A percentile compares a stretch with the other conserved stretches of the same genome.
phyloP scores from a whole-genome alignment of 2,797 vertebrate species.

The Zalophus californianus region DNA sequence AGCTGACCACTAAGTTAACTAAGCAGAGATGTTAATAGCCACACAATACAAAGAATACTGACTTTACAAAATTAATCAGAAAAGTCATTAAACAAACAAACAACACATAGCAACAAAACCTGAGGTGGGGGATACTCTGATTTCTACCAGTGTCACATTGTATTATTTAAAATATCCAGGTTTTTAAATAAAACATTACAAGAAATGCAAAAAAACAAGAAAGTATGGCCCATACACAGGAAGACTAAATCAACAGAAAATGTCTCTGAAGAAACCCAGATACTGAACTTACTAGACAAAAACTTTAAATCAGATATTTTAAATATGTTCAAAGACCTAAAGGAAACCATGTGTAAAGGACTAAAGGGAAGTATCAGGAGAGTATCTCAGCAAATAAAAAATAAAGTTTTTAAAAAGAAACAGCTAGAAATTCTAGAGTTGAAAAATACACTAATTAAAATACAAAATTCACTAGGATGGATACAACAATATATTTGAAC shows the following conservation, averaged over 20 bases:
- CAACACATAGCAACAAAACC: neutral
- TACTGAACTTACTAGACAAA: neutral
- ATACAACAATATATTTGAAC: neutral
- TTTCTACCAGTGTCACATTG: neutral
- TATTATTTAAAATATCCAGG: neutral
- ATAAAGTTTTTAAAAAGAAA: neutral
- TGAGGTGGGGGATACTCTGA: neutral
- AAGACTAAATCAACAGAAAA: neutral
- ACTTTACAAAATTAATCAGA: neutral
- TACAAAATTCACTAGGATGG: conserved; percentile 12
- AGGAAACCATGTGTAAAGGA: neutral
- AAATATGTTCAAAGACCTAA: neutral
- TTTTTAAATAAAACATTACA: neutral
- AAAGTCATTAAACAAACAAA: conserved; percentile 20
- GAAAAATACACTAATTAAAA: neutral
- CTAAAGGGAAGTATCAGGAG: neutral
- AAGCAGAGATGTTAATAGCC: neutral
- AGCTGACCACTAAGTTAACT: neutral
- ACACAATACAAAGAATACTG: neutral
- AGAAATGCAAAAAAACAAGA: neutral
- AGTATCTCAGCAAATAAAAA: conserved; percentile 7
- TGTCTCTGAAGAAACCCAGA: neutral
- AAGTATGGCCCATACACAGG: neutral
- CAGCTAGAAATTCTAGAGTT: neutral
- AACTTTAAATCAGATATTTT: neutral